Conservation (phyloP, 2,888 invertebrate genomes). For the Acanthosoma haemorrhoidale region DNA sequence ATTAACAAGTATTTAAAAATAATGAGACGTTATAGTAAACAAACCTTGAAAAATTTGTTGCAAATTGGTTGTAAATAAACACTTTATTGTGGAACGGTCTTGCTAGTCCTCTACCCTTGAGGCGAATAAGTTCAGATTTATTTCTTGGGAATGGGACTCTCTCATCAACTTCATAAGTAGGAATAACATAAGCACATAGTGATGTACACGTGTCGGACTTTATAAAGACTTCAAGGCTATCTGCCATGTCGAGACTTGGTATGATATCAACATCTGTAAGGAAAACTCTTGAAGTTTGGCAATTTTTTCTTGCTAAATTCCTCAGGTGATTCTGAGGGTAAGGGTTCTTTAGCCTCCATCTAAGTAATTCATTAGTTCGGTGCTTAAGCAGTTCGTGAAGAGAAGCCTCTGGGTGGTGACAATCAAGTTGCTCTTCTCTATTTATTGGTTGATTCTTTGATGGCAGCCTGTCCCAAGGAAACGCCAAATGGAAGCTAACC, state of each 20-base stretch:
- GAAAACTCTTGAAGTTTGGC: constrained; percentile 72
- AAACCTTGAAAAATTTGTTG: constrained; percentile 83
- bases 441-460: constrained; percentile 43
- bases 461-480: constrained; percentile 58
- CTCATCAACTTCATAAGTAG: constrained; percentile 80
- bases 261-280: constrained; percentile 84
- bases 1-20: too few species aligned
- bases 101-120: constrained; percentile 73
- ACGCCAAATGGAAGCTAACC: constrained; percentile 68
- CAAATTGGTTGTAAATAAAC: constrained; percentile 86
- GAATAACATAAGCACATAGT: constrained; percentile 79
- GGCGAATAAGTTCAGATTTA: constrained; percentile 68
- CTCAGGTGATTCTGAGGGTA: constrained; percentile 88
- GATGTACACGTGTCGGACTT: constrained; percentile 49
- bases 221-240: constrained; percentile 64
- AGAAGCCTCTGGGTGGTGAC: constrained; percentile 62
- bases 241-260: constrained; percentile 68
- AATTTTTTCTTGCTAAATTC: constrained; percentile 79
- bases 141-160: constrained; percentile 73
- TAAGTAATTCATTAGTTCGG: constrained; percentile 57
- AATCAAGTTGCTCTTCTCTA: constrained; percentile 48
- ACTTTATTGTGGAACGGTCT: constrained; percentile 87
- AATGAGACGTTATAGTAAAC: too few species aligned
- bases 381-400: constrained; percentile 56
- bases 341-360: constrained; percentile 68